Evolutionary conservation across 1,140 invertebrate species (phyloP).

Genomic region (Heliconius hermathena): DNA sequence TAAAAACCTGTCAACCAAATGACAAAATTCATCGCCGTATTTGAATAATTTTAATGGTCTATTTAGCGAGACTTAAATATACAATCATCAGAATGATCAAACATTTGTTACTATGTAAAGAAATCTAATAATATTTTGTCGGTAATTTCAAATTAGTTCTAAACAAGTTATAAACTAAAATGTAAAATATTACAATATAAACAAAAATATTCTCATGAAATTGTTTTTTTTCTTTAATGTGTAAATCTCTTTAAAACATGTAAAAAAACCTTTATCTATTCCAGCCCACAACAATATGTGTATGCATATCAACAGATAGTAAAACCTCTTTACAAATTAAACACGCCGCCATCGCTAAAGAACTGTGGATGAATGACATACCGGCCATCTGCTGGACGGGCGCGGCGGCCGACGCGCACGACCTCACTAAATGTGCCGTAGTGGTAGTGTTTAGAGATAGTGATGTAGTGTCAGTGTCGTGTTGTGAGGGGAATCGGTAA

Average conservation of each 20-base stretch:
- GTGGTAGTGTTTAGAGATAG: conserved; percentile 46
- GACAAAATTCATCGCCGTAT: no score
- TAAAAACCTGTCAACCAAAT: no score
- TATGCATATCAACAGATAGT: conserved; percentile 47
- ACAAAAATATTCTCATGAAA: no score
- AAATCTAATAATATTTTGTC: no score
- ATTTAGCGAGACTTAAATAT: no score
- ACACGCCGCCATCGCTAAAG: conserved; percentile 47
- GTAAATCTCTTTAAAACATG: background rate
- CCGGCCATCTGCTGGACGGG: conserved; percentile 39
- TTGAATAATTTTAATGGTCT: no score
- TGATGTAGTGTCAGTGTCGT: conserved; percentile 43
- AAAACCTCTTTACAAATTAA: conserved; percentile 6
- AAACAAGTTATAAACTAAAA: no score
- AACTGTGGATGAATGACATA: conserved; percentile 52
- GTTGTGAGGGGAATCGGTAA: conserved; percentile 54
- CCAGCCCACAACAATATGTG: conserved; percentile 45
- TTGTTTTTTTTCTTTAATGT: background rate
- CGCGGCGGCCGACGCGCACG: conserved; percentile 44
- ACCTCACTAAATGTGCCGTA: conserved; percentile 41
- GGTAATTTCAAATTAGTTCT: no score
- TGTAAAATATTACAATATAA: no score
- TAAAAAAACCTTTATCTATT: conserved; percentile 22
- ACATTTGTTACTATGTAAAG: no score
- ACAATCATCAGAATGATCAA: no score